phyloP scores from a whole-genome alignment of 2,113 vertebrate genomes.

The Ancistrus triradiatus region DNA sequence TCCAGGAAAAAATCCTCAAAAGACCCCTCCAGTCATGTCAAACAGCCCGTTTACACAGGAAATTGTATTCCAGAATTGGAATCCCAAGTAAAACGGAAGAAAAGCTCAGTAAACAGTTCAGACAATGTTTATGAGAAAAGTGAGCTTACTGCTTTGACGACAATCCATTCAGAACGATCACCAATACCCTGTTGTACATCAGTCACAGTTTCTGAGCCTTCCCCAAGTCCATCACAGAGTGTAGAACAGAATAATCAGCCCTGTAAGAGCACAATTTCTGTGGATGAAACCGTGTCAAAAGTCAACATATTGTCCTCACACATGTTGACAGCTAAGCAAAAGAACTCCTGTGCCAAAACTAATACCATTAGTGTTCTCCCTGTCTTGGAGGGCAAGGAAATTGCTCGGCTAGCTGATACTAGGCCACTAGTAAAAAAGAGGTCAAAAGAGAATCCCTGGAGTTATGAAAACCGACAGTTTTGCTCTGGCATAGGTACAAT shows the following conservation, averaged over 20 bases:
- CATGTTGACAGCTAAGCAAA: not conserved
- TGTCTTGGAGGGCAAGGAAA: not conserved
- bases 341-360: not conserved
- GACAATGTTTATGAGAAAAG: not conserved
- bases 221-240: too few species aligned
- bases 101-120: not conserved
- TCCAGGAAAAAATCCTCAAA: too few species aligned
- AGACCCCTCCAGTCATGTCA: too few species aligned
- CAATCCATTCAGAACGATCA: not conserved
- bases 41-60: too few species aligned
- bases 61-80: too few species aligned
- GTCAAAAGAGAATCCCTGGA: conserved; percentile 17
- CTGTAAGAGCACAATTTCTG: not conserved
- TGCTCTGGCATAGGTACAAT: not conserved
- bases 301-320: not conserved
- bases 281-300: not conserved
- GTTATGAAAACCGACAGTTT: conserved; percentile 36
- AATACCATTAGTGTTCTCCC: not conserved
- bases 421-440: conserved; percentile 8
- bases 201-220: too few species aligned
- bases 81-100: too few species aligned
- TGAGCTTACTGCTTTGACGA: not conserved
- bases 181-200: not conserved
- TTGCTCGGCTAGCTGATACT: conserved; percentile 11
- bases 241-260: not conserved